Evolutionary conservation across 2,888 invertebrate species (phyloP), one percentile per base, ranked within the genome.

Genomic region (Aphelenchoides bicaudatus): DNA sequence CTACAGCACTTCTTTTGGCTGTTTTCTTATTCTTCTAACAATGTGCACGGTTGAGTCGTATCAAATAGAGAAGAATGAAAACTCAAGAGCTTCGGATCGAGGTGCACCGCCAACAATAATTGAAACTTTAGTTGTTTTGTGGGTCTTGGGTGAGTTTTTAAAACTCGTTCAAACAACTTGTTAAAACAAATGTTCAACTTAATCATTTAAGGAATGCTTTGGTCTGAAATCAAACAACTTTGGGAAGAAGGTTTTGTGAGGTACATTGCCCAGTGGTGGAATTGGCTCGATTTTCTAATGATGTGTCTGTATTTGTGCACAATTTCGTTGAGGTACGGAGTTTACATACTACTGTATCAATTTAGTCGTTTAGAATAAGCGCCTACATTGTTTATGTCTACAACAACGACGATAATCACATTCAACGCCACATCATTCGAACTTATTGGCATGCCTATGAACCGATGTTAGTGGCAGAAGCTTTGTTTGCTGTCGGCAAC

Each of bases 201-300:
- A n/a, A n/a, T n/a, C n/a, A n/a, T n/a, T n/a, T 30, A 2, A n/a
- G 48, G 48, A 68, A 83, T 82, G 83, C 80, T 84, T 28, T 84
- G 84, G 84, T 81, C 82, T 0, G 84, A 84, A 65, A 83, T 83
- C 71, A 84, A 84, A 66, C 84, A 84, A 71, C 72, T 84, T 6
- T 30, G 84, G 84, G 84, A 84, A 56, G 84, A 84, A 68, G 83
- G 83, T 2, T 73, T 83, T 51, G 82, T 81, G 59, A 82, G 82
- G 23, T 84, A 84, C 71, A 79, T 82, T 25, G 75, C 81, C 13
- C 84, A 84, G 67, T 84, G 84, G 84, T 84, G 84, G 84, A 84
- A 84, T 74, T 84, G 83, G 83, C 78, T 84, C 39, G 84, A 84
- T 72, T 84, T 84, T 68, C 81, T 84, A 62, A 84, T 84, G 84